These are phyloP conservation scores for Acipenser transmontanus DNA, from an alignment of 2,797 vertebrate genomes.

Conservation along the genomic window DNA sequence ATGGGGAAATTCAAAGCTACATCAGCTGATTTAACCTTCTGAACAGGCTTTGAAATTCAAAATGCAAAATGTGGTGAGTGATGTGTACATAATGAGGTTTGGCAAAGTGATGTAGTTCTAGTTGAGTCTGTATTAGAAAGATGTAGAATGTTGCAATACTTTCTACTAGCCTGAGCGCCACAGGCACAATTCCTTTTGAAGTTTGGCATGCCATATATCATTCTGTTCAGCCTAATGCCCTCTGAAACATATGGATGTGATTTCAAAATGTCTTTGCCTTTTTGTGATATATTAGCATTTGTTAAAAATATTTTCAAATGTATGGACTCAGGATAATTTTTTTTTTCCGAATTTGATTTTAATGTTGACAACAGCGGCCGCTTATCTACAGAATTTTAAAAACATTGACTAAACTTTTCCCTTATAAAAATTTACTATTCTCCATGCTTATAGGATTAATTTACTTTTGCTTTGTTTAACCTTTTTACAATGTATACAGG, in stretches of 20 bases:
- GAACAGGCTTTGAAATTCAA: not conserved
- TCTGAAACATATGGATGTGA: slow-evolving; percentile 16
- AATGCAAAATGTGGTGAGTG: not conserved
- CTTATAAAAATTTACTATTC: no score
- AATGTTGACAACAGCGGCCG: no score
- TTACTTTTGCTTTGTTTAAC: no score
- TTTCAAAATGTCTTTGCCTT: slow-evolving; percentile 2
- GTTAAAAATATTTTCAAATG: no score
- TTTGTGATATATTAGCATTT: no score
- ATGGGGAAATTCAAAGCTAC: no score
- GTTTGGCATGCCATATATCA: slow-evolving; percentile 22
- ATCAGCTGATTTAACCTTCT: not conserved
- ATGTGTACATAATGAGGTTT: slow-evolving; percentile 21
- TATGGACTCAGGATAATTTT: no score
- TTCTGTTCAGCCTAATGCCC: slow-evolving; percentile 23
- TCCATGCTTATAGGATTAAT: no score
- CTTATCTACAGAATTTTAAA: no score
- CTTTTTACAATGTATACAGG: no score
- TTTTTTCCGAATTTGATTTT: no score
- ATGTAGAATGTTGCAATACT: not conserved
- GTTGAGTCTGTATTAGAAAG: slow-evolving; percentile 12
- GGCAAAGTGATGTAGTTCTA: slow-evolving; percentile 22
- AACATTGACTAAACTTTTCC: no score
- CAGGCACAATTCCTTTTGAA: slow-evolving; percentile 23
- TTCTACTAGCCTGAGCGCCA: slow-evolving; percentile 12